Evolutionary conservation across 2,113 vertebrate species (phyloP).

Genomic region (Pachycephala philippinensis): DNA sequence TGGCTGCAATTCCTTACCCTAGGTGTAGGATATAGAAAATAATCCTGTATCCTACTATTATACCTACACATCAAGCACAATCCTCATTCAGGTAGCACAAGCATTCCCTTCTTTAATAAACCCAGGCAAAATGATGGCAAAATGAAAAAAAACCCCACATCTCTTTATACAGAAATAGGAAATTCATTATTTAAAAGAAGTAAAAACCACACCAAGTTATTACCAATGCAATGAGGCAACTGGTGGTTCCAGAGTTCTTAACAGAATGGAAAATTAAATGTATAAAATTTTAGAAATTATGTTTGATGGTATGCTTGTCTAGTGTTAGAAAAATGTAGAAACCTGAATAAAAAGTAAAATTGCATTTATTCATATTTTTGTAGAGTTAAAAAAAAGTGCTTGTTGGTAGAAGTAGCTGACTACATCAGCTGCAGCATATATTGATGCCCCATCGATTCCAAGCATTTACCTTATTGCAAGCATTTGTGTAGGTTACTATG

Average conservation of each 20-base stretch:
- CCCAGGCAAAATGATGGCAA: not conserved
- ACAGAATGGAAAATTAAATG: not conserved
- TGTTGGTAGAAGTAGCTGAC: not conserved
- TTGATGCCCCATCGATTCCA: not conserved
- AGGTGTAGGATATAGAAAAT: not conserved
- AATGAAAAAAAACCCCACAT: not conserved
- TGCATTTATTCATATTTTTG: not conserved
- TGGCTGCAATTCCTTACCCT: not conserved
- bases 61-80: not conserved
- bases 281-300: not conserved
- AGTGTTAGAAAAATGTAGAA: not conserved
- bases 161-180: not conserved
- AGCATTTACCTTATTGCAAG: slow-evolving; percentile 41
- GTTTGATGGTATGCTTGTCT: not conserved
- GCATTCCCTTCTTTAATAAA: not conserved
- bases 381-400: not conserved
- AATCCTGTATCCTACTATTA: not conserved
- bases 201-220: not conserved
- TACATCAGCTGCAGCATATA: not conserved
- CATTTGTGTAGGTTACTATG: slow-evolving; percentile 55
- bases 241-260: not conserved
- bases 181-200: not conserved
- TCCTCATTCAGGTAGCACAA: not conserved
- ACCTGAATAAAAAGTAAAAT: not conserved
- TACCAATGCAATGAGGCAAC: not conserved